Evolutionary conservation across 2,797 vertebrate species (phyloP), one percentile per base, ranked within the genome.

Genomic region (Mionectes olivaceus): DNA sequence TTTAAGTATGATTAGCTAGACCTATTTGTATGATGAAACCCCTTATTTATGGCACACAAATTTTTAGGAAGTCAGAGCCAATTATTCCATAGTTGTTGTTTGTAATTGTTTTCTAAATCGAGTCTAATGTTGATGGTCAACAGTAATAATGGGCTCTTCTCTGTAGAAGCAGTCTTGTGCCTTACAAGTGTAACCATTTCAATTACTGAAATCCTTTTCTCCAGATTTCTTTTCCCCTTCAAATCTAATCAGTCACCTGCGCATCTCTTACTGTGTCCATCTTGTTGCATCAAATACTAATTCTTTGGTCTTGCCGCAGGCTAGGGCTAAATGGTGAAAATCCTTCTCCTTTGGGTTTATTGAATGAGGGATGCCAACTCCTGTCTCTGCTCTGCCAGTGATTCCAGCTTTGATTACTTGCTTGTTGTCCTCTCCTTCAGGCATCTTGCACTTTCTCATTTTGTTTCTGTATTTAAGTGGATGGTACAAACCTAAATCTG

Each of bases 351-450:
- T 94, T 55, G 61, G 86, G 21, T 92, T 94, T 90, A 90, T 93
- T 92, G 90, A 95, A 90, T 74, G 80, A 87, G 85, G 69, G 71
- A 33, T 96, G 90, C 94, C 88, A 94, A 5, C 74, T 95, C 35
- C 52, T 70, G 55, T 86, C 74, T 59, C 44, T 89, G 67, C 80
- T 91, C 67, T 84, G 83, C 88, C 88, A 73, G 67, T 32, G 83
- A 77, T 74, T 77, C 85, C 90, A 95, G 41, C 73, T 94, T 86
- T 90, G 90, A 93, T 96, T 94, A 78, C 85, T 96, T 93, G 65
- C 86, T 52, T 76, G 11, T 94, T 93, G 52, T 84, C 70, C 33
- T 59, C 55, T 90, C 85, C 88, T 95, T 74, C 74, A 77, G 88
- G 92, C 80, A 57, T 56, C 74, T 90, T 73, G 15, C 14, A 57